Conservation (phyloP, 2,888 invertebrate species). For the Unio pictorum region DNA sequence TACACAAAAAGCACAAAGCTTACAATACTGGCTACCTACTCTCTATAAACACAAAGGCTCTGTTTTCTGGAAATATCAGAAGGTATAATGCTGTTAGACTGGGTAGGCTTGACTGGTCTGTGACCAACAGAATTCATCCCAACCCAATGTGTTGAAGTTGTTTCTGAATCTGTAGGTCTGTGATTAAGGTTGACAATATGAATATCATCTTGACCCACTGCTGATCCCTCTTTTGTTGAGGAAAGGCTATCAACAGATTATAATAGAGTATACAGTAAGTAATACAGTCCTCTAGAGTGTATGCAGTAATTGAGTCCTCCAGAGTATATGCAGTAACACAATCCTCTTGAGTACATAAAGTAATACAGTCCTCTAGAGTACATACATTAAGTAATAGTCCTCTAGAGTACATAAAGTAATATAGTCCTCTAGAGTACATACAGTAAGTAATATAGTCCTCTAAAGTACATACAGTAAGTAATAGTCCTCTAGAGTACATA, state of each 20-base stretch:
- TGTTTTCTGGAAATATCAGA: constrained; percentile 49
- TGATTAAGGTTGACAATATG: constrained; percentile 62
- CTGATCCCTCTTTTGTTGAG: constrained; percentile 36
- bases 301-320: no score
- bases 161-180: constrained; percentile 65
- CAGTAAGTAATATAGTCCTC: no score
- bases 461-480: no score
- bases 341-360: no score
- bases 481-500: no score
- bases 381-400: no score
- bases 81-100: constrained; percentile 35
- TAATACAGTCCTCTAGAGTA: no score
- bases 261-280: not conserved
- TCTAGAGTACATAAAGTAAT: no score
- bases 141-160: constrained; percentile 78
- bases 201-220: constrained; percentile 25
- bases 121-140: constrained; percentile 68
- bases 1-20: no score
- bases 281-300: no score
- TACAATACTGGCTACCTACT: constrained; percentile 48
- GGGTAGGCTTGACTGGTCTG: constrained; percentile 71
- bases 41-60: constrained; percentile 68
- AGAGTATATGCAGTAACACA: no score
- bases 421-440: no score
- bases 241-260: constrained; percentile 19